Evolutionary conservation across 2,797 vertebrate genomes (phyloP).

Genomic region (Hemibagrus guttatus): DNA sequence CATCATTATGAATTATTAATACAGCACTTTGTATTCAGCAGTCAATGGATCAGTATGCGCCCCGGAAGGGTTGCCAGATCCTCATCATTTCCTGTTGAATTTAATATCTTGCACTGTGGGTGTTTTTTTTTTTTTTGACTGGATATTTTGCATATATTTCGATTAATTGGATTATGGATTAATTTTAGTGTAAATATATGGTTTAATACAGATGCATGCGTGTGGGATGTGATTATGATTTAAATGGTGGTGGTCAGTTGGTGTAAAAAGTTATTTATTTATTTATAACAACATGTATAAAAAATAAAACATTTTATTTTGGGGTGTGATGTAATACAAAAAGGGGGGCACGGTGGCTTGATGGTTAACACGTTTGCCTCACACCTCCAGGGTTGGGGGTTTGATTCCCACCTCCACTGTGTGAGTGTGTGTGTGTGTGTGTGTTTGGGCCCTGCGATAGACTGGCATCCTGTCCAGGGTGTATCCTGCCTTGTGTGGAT

Average conservation of each 20-base stretch:
- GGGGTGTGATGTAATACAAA: background rate
- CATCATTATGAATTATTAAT: conserved; percentile 53
- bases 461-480: too few relatives aligned
- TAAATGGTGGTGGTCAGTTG: background rate
- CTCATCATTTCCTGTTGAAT: background rate
- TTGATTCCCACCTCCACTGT: too few relatives aligned
- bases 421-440: too few relatives aligned
- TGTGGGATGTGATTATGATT: background rate
- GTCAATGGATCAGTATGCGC: conserved; percentile 22
- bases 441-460: too few relatives aligned
- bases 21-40: conserved; percentile 47
- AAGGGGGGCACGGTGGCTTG: too few relatives aligned
- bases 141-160: background rate
- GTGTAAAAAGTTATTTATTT: background rate
- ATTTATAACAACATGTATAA: background rate
- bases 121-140: background rate
- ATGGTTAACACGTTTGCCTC: too few relatives aligned
- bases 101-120: background rate
- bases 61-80: conserved; percentile 1
- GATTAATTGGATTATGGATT: background rate
- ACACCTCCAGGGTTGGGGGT: too few relatives aligned
- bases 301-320: background rate
- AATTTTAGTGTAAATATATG: background rate
- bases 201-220: background rate
- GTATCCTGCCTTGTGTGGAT: too few relatives aligned